Evolutionary conservation across 2,113 vertebrate genomes (phyloP).

Genomic region (Antidorcas marsupialis): DNA sequence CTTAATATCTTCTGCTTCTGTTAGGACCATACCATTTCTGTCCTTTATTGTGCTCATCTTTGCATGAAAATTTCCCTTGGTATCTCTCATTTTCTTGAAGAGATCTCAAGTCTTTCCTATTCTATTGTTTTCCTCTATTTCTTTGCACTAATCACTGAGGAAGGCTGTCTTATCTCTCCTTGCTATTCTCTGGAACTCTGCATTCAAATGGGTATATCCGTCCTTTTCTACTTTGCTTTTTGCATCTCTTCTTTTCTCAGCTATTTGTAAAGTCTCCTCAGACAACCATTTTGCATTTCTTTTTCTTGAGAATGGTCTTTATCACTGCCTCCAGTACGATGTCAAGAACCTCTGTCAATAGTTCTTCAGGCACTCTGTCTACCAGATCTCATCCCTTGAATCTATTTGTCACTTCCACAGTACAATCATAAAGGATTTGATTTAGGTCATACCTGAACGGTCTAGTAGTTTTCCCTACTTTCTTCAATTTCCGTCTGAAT

Average conservation of each 20-base stretch:
- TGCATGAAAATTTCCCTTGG: not conserved
- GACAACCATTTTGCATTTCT: not conserved
- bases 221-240: not conserved
- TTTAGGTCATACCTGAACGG: not conserved
- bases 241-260: not conserved
- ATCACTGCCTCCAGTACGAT: not conserved
- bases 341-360: not conserved
- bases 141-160: not conserved
- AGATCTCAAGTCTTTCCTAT: not conserved
- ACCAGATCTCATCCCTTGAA: not conserved
- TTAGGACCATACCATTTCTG: not conserved
- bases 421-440: accelerated
- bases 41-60: not conserved
- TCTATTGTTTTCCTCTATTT: not conserved
- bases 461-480: not conserved
- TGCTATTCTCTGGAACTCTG: not conserved
- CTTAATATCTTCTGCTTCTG: not conserved
- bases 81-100: not conserved
- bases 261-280: not conserved
- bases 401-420: not conserved
- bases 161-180: not conserved
- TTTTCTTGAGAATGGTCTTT: not conserved
- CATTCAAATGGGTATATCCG: not conserved
- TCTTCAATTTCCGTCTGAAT: not conserved
- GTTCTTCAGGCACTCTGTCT: not conserved